Evolutionary conservation across 2,888 invertebrate genomes (phyloP), one percentile per base, ranked within the genome.

Genomic region (Drosophila leonis): DNA sequence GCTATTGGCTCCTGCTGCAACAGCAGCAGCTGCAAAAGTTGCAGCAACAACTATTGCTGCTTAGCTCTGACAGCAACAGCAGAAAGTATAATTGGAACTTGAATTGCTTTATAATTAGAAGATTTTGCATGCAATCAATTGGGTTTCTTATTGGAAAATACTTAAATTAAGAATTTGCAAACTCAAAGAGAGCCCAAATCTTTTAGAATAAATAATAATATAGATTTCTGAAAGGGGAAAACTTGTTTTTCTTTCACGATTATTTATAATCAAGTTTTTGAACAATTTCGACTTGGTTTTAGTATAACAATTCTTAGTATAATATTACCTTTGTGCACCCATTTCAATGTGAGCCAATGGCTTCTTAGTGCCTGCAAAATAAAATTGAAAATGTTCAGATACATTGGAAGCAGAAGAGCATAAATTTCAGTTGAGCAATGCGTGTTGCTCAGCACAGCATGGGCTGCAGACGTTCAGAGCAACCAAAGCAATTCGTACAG

Each of bases 381-480:
- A 24, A 64, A 60, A 48, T 49, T 57, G 20, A 13, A 54, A 52
- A 35, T 44, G 9, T 8, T 20, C 49, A 51, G 71, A 75, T 75
- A 46, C 27, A 31, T 18, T 0, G 12, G 18, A 18, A 13, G 8
- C 49, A 31, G 68, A 64, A 62, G 65, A 63, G 63, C 76, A 82
- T 81, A 87, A 79, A 74, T 82, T 69, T 73, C 70, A 69, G 66
- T 35, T 27, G 35, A 48, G 61, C 73, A 52, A 59, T 27, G 48
- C 46, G 51, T 56, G 20, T 56, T 65, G 62, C 49, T 29, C 37
- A 1, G 65, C 82, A 70, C 87, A 81, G 87, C 82, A 49, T 68
- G 55, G 65, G 52, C 39, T 44, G 20, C 7, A 15, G 44, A 35
- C 27, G 7, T 35, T n/a, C 44, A n/a, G 33, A 15, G 55, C 46